Conservation (phyloP, 2,797 vertebrate genomes). For the Monodelphis domestica region DNA sequence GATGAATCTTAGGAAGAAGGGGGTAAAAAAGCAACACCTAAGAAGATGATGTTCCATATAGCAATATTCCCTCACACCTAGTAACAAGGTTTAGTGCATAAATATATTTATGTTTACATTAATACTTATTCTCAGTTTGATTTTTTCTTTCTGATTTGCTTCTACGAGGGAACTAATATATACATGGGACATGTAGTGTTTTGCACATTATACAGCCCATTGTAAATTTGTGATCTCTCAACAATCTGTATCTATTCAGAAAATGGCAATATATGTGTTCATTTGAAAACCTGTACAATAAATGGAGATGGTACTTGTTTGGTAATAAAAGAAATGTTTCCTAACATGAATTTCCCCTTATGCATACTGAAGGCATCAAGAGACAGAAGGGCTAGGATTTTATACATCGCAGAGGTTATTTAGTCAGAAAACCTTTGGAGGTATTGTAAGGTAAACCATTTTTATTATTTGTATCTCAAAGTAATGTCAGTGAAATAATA, state of each 20-base stretch:
- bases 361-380: neutral
- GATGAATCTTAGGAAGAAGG: slow-evolving; percentile 8
- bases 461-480: slow-evolving; percentile 43
- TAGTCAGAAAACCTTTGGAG: neutral
- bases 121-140: slow-evolving; percentile 22
- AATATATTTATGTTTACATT: neutral
- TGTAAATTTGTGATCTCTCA: neutral
- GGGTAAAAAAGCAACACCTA: neutral
- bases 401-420: slow-evolving; percentile 48
- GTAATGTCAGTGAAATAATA: slow-evolving; percentile 6
- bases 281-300: neutral
- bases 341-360: neutral
- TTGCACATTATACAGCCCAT: neutral
- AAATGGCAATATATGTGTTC: neutral
- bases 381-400: slow-evolving; percentile 30
- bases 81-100: slow-evolving; percentile 6
- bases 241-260: neutral
- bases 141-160: slow-evolving; percentile 24
- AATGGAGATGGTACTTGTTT: neutral
- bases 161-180: neutral
- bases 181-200: neutral
- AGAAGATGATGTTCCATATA: neutral
- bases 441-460: slow-evolving; percentile 27
- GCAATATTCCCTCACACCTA: neutral
- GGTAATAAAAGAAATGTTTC: neutral